These are phyloP conservation scores for Hydropsyche tenuis DNA, from an alignment of 1,140 invertebrate genomes.

Conservation along the genomic window DNA sequence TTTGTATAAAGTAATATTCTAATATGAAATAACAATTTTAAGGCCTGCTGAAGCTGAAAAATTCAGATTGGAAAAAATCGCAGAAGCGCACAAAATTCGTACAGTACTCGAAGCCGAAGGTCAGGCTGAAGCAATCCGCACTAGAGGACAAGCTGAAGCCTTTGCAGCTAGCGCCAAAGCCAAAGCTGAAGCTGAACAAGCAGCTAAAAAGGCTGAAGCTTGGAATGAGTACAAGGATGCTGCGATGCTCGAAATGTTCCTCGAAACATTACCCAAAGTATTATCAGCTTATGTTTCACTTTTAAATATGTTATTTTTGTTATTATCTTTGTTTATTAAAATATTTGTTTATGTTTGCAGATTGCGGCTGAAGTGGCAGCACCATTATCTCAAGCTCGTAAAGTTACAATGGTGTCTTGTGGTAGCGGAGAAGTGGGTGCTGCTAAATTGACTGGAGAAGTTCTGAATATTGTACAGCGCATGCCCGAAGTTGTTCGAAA, in stretches of 20 bases:
- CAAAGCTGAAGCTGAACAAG: conserved; percentile 94
- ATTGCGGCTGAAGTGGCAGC: conserved; percentile 95
- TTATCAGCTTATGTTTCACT: conserved; percentile 5
- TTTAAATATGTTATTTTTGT: neutral
- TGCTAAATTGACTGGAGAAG: conserved; percentile 91
- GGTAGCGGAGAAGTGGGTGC: conserved; percentile 92
- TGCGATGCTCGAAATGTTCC: conserved; percentile 96
- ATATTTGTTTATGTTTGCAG: conserved; percentile 61
- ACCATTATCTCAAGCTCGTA: conserved; percentile 90
- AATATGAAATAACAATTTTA: no score
- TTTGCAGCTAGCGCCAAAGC: conserved; percentile 93
- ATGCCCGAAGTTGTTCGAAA: conserved; percentile 89
- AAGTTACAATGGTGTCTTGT: conserved; percentile 93
- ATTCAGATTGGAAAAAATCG: conserved; percentile 89
- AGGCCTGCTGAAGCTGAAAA: conserved; percentile 94
- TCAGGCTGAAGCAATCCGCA: conserved; percentile 86
- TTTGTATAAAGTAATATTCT: no score
- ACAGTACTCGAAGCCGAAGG: conserved; percentile 92
- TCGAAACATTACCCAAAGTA: conserved; percentile 95
- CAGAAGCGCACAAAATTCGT: conserved; percentile 87
- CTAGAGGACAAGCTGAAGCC: conserved; percentile 82
- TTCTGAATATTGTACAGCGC: conserved; percentile 89
- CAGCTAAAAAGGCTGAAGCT: conserved; percentile 95
- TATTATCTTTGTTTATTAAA: no score
- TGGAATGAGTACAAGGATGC: conserved; percentile 96